Base-by-base conservation (phyloP, 2,113 vertebrate species). In the Mirza zaza region DNA sequence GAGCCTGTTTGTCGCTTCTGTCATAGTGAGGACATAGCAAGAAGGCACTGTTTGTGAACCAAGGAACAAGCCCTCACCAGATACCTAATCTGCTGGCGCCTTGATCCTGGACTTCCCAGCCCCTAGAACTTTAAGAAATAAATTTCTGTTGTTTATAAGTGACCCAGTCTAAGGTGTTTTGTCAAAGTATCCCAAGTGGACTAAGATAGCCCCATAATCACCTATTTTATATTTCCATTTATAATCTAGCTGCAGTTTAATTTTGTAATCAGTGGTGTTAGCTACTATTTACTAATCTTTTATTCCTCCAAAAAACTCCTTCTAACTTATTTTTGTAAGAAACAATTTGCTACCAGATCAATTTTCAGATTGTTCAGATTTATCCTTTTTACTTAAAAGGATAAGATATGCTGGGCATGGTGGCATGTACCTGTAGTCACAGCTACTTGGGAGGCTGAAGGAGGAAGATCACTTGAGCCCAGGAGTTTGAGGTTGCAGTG, bases 291-390 rank as follows among this genome's bases (percentile, higher is more conserved):
- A 50, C 73, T 83, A 20, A n/a, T 79, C 57, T 55, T 96, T 55
- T 36, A 42, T 34, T 90, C 57, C 39, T 79, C 34, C 63, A 18
- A 89, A 65, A 95, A 91, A 84, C 73, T 91, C 50, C 42, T 91
- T 89, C 0, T 57, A 71, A 42, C 55, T 94, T 90, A 34, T 71
- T 68, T 83, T 94, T 88, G 45, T 86, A 61, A 94, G 86, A 76
- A 96, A 57, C 4, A 80, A 36, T 42, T 20, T 65, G 42, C 70
- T 59, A 52, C 50, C 67, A 17, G 67, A 70, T 70, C 36, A 1
- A 39, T 65, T 94, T 96, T 92, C 76, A 94, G 61, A 67, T 79
- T 48, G 48, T 79, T 95, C 67, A 81, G 13, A 52, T 97, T 45
- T 8, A 45, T 8, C 45, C 45, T 8, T 67, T 93, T 90, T 85